A percentile compares a stretch with the other conserved stretches of the same genome.
Conservation (phyloP, 2,113 vertebrate genomes). For the Capreolus pygargus region DNA sequence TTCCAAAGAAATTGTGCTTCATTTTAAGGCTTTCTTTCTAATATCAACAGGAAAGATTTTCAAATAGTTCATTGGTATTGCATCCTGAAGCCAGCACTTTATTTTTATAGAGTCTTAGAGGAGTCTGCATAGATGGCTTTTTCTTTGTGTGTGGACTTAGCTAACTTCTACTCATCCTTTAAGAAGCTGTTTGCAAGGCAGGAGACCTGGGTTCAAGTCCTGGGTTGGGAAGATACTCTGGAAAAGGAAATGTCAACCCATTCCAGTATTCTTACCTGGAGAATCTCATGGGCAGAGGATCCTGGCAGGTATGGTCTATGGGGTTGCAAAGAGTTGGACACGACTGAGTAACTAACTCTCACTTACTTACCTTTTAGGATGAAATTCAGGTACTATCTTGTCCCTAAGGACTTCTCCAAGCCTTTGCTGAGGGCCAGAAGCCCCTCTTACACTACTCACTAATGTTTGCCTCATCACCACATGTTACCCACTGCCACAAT, state of each 20-base stretch:
- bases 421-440: not conserved
- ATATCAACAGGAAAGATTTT: not conserved
- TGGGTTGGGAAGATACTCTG: not conserved
- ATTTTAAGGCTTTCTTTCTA: not conserved
- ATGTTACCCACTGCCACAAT: not conserved
- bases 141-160: not conserved
- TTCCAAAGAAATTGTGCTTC: not conserved
- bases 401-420: not conserved
- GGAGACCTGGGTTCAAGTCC: not conserved
- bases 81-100: not conserved
- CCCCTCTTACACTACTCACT: not conserved
- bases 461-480: not conserved
- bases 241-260: not conserved
- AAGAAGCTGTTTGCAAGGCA: not conserved
- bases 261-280: not conserved
- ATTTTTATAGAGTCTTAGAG: not conserved
- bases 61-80: not conserved
- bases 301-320: not conserved
- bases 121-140: not conserved
- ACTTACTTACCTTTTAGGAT: not conserved
- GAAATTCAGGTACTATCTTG: not conserved
- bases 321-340: not conserved
- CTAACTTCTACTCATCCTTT: not conserved
- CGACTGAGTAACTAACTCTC: not conserved
- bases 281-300: not conserved